Evolutionary conservation across 2,797 vertebrate species (phyloP).

Genomic region (Peromyscus nudipes): DNA sequence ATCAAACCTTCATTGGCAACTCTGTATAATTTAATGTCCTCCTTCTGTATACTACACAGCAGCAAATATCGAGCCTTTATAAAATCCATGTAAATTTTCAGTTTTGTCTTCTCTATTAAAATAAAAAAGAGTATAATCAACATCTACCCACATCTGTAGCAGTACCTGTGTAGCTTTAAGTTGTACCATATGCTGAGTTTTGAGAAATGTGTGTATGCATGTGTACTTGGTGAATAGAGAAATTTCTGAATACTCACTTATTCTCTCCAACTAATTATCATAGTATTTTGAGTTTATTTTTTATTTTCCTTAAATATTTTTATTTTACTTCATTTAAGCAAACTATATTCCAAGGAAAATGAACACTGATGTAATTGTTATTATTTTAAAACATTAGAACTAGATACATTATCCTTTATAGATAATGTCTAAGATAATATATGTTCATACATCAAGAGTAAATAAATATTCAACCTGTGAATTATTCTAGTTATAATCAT

Average conservation of each 20-base stretch:
- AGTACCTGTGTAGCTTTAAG: background rate
- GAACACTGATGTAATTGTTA: background rate
- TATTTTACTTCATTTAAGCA: background rate
- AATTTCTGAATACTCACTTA: background rate
- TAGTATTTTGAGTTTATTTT: background rate
- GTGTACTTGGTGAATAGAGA: background rate
- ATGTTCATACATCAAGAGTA: background rate
- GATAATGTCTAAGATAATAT: background rate
- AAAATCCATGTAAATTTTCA: background rate
- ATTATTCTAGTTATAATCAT: background rate
- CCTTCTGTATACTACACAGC: too few species aligned
- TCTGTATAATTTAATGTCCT: background rate
- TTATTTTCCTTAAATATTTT: background rate
- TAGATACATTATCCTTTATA: background rate
- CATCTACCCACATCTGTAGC: accelerated
- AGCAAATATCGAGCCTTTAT: background rate
- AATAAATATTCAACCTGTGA: background rate
- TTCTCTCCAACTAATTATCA: background rate
- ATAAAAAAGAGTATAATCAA: background rate
- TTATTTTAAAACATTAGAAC: background rate
- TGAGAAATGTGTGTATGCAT: too few species aligned
- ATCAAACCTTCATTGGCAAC: too few species aligned
- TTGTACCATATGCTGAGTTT: too few species aligned
- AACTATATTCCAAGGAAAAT: background rate
- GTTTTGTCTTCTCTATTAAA: background rate